These are phyloP conservation scores for Icerya purchasi DNA, from an alignment of 2,888 invertebrate genomes.

Conservation along the genomic window DNA sequence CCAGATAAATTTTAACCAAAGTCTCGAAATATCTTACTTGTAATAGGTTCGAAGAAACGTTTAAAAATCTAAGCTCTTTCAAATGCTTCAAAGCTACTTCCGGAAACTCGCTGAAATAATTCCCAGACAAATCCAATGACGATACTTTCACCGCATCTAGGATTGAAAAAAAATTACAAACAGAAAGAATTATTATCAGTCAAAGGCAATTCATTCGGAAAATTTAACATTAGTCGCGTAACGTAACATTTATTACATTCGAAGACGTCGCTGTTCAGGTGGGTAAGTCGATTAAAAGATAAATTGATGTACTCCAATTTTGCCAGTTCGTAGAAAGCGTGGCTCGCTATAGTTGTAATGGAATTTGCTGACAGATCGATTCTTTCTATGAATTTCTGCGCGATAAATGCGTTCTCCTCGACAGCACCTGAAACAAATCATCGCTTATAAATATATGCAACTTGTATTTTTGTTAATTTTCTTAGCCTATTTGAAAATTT, in stretches of 20 bases:
- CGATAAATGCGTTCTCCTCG: conserved; percentile 42
- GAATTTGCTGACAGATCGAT: conserved; percentile 62
- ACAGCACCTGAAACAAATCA: conserved; percentile 43
- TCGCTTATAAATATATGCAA: too few species aligned
- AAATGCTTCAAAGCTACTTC: conserved; percentile 51
- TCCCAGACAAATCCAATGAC: conserved; percentile 62
- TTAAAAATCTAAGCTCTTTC: conserved; percentile 44
- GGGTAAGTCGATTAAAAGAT: conserved; percentile 52
- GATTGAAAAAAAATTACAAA: conserved; percentile 9
- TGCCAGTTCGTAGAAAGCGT: conserved; percentile 44
- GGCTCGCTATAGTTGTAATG: conserved; percentile 51
- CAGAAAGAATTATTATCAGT: too few species aligned
- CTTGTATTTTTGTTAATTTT: too few species aligned
- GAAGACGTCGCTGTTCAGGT: conserved; percentile 67
- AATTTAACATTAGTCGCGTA: not conserved
- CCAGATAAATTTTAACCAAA: too few species aligned
- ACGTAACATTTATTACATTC: conserved; percentile 31
- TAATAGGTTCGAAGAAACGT: conserved; percentile 67
- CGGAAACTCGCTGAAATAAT: conserved; percentile 65
- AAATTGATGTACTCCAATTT: conserved; percentile 46
- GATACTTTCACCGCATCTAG: conserved; percentile 47
- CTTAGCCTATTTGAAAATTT: too few species aligned
- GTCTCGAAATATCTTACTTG: conserved; percentile 39
- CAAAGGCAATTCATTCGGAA: not conserved
- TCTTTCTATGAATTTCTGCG: conserved; percentile 45